phyloP scores from a whole-genome alignment of 2,888 invertebrate species.

The Drosophila neotestacea region DNA sequence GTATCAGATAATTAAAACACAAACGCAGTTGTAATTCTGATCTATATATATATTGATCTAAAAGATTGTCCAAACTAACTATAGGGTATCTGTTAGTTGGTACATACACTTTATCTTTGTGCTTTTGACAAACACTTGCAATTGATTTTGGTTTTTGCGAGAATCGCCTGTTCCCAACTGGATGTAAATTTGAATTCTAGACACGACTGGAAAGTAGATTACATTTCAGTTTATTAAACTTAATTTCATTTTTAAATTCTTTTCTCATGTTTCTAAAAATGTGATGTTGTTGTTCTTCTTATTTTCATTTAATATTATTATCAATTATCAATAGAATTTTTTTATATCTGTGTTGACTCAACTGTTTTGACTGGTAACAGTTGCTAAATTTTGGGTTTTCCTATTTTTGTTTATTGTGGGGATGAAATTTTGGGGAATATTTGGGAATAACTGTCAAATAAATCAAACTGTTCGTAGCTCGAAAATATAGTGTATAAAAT shows the following conservation, averaged over 20 bases:
- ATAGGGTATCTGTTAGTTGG: conserved; percentile 7
- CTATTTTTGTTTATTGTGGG: not conserved
- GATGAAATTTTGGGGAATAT: not conserved
- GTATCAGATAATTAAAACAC: not conserved
- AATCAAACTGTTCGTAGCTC: not conserved
- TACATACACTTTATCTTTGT: too few relatives aligned
- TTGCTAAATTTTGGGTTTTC: conserved; percentile 6
- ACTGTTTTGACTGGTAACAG: conserved; percentile 29
- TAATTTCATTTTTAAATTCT: not conserved
- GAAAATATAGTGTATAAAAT: too few relatives aligned
- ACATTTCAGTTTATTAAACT: conserved; percentile 3
- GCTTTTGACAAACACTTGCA: not conserved
- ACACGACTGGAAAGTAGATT: conserved; percentile 13
- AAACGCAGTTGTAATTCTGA: too few relatives aligned
- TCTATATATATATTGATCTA: too few relatives aligned
- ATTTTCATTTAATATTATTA: conserved; percentile 2
- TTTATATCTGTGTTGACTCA: conserved; percentile 13
- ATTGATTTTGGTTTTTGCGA: not conserved
- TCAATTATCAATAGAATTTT: not conserved
- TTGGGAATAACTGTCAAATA: not conserved
- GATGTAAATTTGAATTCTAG: conserved; percentile 1
- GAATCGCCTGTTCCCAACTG: conserved; percentile 25
- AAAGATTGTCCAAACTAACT: not conserved
- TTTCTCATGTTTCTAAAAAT: not conserved
- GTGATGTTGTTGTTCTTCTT: not conserved